Conservation (phyloP, 2,888 invertebrate genomes). For the Trissonchulus latispiculum region DNA sequence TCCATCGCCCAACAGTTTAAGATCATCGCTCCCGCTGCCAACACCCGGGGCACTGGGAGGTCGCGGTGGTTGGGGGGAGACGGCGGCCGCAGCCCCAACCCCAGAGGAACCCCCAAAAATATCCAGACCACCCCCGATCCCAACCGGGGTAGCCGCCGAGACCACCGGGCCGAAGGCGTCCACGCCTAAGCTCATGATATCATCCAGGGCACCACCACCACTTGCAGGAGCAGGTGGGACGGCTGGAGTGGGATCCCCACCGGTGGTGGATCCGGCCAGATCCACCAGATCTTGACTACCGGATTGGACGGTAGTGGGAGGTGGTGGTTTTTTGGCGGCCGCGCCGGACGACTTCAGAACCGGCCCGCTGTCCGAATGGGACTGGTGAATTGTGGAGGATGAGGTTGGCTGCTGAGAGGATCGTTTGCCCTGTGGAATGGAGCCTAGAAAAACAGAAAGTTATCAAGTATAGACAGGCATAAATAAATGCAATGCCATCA, state of each 20-base stretch:
- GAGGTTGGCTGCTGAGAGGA: too few species aligned
- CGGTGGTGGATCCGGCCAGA: too few species aligned
- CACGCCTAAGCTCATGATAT: background rate
- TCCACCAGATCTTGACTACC: background rate
- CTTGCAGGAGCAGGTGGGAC: background rate
- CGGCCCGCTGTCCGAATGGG: too few species aligned
- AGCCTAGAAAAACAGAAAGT: too few species aligned
- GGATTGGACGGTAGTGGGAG: background rate
- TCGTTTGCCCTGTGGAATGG: too few species aligned
- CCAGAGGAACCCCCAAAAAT: background rate
- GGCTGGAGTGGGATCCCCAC: background rate
- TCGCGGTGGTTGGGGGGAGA: background rate
- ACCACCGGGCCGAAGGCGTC: background rate
- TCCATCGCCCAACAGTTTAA: background rate
- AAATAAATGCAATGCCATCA: too few species aligned
- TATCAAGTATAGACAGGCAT: too few species aligned
- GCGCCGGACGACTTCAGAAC: too few species aligned
- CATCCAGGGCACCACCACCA: conserved; percentile 8
- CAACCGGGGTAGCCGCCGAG: background rate
- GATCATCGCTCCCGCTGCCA: background rate
- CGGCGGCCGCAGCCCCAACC: background rate
- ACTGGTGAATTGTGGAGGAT: too few species aligned
- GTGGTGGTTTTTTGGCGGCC: background rate
- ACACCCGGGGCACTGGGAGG: too few species aligned
- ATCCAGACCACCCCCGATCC: background rate